These are phyloP conservation scores for Xiphydria camelus DNA, from an alignment of 2,888 invertebrate genomes.

Conservation along the genomic window DNA sequence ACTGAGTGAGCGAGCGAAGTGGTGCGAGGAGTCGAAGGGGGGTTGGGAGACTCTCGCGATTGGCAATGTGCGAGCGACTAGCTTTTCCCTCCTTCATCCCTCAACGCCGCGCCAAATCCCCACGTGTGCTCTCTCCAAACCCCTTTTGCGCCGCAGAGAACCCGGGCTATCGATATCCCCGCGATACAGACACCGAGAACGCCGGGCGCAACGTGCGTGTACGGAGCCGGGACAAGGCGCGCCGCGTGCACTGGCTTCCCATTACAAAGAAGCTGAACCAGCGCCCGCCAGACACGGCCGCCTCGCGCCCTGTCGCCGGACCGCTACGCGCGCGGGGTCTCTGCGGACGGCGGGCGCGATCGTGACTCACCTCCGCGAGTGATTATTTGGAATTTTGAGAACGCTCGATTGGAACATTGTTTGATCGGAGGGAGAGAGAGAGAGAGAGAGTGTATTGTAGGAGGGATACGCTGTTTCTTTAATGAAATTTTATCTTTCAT, in stretches of 20 bases:
- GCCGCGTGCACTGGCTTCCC: conserved; percentile 49
- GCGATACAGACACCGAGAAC: conserved; percentile 32
- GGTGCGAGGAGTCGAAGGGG: conserved; percentile 2
- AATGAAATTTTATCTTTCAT: too few species aligned
- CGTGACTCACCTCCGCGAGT: too few species aligned
- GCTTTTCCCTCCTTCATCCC: not conserved
- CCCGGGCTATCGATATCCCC: conserved; percentile 38
- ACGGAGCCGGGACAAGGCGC: conserved; percentile 45
- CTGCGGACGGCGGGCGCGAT: too few species aligned
- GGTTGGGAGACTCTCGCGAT: conserved; percentile 14
- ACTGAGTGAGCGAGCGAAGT: conserved; percentile 6
- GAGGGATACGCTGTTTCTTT: too few species aligned
- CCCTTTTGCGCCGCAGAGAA: conserved; percentile 44
- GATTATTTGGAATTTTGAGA: too few species aligned
- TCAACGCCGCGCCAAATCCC: not conserved
- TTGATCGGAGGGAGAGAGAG: too few species aligned
- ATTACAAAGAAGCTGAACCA: conserved; percentile 51
- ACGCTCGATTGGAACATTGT: too few species aligned
- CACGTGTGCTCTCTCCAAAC: conserved; percentile 21
- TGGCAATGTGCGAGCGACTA: conserved; percentile 15
- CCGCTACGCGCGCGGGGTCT: conserved; percentile 30
- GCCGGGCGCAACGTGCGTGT: conserved; percentile 45
- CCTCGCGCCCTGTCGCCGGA: conserved; percentile 24
- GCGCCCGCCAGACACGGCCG: conserved; percentile 38
- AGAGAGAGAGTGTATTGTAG: too few species aligned